Conservation (phyloP, 2,797 vertebrate species). For the Anabas testudineus region DNA sequence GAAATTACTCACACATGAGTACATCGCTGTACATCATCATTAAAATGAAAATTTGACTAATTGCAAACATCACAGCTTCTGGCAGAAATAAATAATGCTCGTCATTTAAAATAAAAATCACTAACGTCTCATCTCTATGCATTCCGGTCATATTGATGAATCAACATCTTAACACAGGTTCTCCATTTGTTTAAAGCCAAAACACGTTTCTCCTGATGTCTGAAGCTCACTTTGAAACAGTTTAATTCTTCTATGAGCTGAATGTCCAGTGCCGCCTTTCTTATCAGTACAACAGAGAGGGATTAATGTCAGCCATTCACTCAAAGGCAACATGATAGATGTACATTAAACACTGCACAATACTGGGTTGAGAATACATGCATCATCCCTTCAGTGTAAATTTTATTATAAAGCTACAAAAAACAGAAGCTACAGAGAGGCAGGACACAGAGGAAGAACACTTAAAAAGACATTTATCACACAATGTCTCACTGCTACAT, state of each 20-base stretch:
- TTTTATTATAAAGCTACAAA: background rate
- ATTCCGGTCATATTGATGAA: background rate
- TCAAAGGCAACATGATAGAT: background rate
- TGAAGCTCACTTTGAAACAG: background rate
- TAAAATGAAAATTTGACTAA: background rate
- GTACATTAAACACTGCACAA: slow-evolving; percentile 5
- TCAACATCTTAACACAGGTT: background rate
- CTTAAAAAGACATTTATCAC: slow-evolving; percentile 41
- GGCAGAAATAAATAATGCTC: background rate
- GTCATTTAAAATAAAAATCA: too few species aligned
- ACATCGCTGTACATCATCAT: too few species aligned
- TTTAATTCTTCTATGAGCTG: background rate
- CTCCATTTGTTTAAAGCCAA: background rate
- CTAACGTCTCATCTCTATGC: too few species aligned
- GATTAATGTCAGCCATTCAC: background rate
- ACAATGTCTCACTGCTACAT: slow-evolving; percentile 1
- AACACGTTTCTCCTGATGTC: background rate
- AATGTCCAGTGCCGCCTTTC: background rate
- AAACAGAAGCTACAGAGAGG: background rate
- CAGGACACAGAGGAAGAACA: slow-evolving; percentile 8
- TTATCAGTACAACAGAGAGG: background rate
- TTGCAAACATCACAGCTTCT: background rate
- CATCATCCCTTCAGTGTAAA: background rate
- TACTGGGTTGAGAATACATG: slow-evolving; percentile 4
- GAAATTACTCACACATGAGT: too few species aligned